Conservation (phyloP, 1,140 invertebrate genomes). For the Rhagoletis zephyria region DNA sequence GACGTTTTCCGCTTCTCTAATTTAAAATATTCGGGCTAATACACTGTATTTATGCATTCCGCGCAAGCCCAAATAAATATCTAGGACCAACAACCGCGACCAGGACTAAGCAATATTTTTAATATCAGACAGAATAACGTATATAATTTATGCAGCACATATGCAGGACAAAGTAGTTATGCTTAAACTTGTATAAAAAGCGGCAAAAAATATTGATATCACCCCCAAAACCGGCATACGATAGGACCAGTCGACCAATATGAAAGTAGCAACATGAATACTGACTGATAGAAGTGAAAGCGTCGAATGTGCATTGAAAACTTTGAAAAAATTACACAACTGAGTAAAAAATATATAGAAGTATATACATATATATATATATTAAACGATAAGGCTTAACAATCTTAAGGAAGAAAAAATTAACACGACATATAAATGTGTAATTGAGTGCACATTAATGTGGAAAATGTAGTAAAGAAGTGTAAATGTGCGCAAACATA, state of each 20-base stretch:
- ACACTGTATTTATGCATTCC: background rate
- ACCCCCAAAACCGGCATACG: background rate
- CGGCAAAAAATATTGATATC: background rate
- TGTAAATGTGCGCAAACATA: slow-evolving; percentile 36
- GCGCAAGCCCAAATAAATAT: background rate
- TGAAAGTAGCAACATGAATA: background rate
- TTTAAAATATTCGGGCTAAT: background rate
- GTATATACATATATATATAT: slow-evolving; percentile 30
- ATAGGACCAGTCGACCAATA: slow-evolving; percentile 1
- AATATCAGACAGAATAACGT: background rate
- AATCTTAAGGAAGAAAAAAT: background rate
- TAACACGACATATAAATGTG: slow-evolving; percentile 4
- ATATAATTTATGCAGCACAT: slow-evolving; percentile 20
- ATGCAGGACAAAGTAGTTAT: background rate
- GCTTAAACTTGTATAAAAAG: background rate
- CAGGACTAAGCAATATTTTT: background rate
- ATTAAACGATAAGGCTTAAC: slow-evolving; percentile 28
- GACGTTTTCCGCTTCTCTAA: too few relatives aligned
- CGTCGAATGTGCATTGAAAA: slow-evolving; percentile 26
- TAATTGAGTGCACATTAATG: background rate
- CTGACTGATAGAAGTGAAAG: slow-evolving; percentile 2
- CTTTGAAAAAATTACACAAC: background rate
- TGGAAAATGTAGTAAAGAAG: slow-evolving; percentile 22
- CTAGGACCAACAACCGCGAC: background rate
- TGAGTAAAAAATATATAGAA: background rate